These are phyloP conservation scores for Palythoa grandis DNA, from an alignment of 92 coral and sea anemone species.

Conservation along the genomic window DNA sequence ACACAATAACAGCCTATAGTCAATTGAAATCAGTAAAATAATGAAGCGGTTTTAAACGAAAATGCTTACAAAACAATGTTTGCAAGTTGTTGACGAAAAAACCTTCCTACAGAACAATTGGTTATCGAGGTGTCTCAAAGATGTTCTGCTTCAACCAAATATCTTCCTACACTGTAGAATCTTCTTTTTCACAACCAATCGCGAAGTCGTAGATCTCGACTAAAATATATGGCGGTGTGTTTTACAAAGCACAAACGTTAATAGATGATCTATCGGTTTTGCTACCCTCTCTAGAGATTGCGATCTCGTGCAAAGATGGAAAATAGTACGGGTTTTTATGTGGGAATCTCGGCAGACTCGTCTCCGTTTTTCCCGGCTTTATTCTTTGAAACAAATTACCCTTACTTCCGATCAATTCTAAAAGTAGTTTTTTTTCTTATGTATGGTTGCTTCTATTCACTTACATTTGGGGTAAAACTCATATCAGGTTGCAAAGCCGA, in stretches of 20 bases:
- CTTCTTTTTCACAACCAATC: not conserved
- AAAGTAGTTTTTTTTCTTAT: not conserved
- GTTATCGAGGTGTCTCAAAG: not conserved
- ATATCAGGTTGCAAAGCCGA: not conserved
- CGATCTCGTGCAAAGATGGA: not conserved
- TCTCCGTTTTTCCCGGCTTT: slow-evolving; percentile 14
- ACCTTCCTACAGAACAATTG: not conserved
- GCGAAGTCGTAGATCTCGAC: not conserved
- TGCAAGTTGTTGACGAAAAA: slow-evolving; percentile 4
- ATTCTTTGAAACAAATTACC: not conserved
- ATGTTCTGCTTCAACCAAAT: not conserved
- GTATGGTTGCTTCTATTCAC: not conserved
- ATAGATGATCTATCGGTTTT: not conserved
- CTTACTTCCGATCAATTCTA: slow-evolving; percentile 1
- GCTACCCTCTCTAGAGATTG: slow-evolving; percentile 1
- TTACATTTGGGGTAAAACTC: not conserved
- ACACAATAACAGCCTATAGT: slow-evolving; percentile 7
- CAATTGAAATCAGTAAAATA: not conserved
- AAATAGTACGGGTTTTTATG: slow-evolving; percentile 18
- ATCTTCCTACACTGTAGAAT: not conserved
- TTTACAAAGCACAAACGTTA: slow-evolving; percentile 5
- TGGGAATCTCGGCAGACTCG: slow-evolving; percentile 14
- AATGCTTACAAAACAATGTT: slow-evolving; percentile 17
- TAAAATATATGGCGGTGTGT: slow-evolving; percentile 7
- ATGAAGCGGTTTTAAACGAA: slow-evolving; percentile 16